Evolutionary conservation across 1,140 invertebrate genomes (phyloP), one percentile per base, ranked within the genome.

Genomic region (Meloidogyne floridensis): DNA sequence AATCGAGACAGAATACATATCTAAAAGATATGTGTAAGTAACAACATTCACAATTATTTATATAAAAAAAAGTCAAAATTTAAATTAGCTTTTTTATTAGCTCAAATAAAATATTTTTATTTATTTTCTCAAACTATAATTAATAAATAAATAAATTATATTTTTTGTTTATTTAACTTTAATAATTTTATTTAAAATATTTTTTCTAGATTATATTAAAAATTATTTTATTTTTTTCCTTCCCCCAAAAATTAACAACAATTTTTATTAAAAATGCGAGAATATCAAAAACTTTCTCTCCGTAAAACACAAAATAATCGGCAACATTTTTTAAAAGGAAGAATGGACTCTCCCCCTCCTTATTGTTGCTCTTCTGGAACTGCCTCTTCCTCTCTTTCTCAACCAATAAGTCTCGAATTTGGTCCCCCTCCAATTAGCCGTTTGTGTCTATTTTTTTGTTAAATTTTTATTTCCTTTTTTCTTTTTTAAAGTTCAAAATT

Each of bases 371-470:
- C 77, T 71, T 71, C 59, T 51, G 18, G 56, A 51, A 79, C 77
- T 79, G 77, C 77, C 32, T 51, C 77, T 51, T 79, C 56, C 18
- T 65, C 10, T 43, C 77, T 69, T 70, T 79, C 18, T 51, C 72
- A 43, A 13, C 56, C 43, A 71, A 69, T 69, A 69, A 71, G 32
- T 47, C 47, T 32, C 10, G 18, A 43, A 71, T 43, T 72, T 79
- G 20, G 18, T 51, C 10, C 77, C 10, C 59, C 15, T n/a, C 59
- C 59, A 65, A 65, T 65, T 65, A 65, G 59, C 10, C 59, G 59
- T 65, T 65, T n/a, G 59, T 32, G 32, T 32, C 32, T 32, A 32
- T 65, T 65, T 18, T 65, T 59, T 3, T 65, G n/a, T 65, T 47
- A 47, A 47, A 6, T n/a, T n/a, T 59, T 65, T 65, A 59, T 13